Conservation (phyloP, 2,888 invertebrate genomes). For the Eilema sororculum region DNA sequence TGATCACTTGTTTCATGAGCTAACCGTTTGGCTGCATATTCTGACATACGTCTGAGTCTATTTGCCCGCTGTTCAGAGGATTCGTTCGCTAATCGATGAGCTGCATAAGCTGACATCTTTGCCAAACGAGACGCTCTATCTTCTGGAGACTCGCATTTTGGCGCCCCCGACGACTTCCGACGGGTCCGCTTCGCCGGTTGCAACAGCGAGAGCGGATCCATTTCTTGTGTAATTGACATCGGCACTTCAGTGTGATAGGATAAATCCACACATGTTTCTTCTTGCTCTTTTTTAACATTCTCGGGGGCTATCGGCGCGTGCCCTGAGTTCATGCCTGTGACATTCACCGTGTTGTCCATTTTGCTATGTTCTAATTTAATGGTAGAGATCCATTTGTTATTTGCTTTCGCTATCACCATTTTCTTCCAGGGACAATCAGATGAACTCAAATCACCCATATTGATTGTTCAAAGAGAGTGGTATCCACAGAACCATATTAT, state of each 20-base stretch:
- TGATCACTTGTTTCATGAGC: slow-evolving; percentile 76
- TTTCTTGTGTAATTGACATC: slow-evolving; percentile 52
- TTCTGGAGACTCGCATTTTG: slow-evolving; percentile 67
- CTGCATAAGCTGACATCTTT: slow-evolving; percentile 83
- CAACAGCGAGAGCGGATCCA: slow-evolving; percentile 59
- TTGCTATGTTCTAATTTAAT: slow-evolving; percentile 63
- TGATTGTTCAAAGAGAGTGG: slow-evolving; percentile 80
- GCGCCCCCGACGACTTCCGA: slow-evolving; percentile 54
- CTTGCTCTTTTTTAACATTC: slow-evolving; percentile 62
- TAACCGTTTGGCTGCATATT: slow-evolving; percentile 77
- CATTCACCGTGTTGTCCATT: slow-evolving; percentile 50
- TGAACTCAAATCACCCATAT: slow-evolving; percentile 79
- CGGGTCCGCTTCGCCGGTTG: slow-evolving; percentile 48
- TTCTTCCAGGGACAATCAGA: slow-evolving; percentile 81
- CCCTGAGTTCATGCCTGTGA: slow-evolving; percentile 43
- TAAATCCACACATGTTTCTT: slow-evolving; percentile 37
- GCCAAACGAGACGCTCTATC: slow-evolving; percentile 73
- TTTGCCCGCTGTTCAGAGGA: slow-evolving; percentile 73
- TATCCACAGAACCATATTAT: slow-evolving; percentile 83
- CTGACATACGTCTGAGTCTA: slow-evolving; percentile 79
- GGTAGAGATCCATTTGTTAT: slow-evolving; percentile 75
- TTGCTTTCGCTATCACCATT: slow-evolving; percentile 77
- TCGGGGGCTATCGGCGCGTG: slow-evolving; percentile 49
- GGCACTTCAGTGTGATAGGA: slow-evolving; percentile 41
- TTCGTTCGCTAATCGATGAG: slow-evolving; percentile 78